Conservation (phyloP, 1,140 invertebrate genomes). For the Pentalonia nigronervosa region DNA sequence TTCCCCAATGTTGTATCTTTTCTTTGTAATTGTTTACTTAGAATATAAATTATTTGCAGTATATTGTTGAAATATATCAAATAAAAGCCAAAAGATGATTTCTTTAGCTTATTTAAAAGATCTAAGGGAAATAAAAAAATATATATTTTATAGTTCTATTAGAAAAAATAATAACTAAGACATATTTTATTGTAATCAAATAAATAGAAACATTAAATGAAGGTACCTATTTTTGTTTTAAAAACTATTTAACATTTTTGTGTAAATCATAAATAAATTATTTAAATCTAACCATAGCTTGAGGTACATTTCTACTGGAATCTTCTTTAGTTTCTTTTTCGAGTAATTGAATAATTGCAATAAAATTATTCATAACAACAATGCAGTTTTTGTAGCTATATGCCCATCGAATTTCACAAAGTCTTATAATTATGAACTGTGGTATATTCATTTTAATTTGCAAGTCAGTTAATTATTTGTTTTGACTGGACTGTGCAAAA, state of each 20-base stretch:
- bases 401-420: too few species aligned
- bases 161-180: background rate
- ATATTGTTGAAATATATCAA: background rate
- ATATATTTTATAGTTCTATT: background rate
- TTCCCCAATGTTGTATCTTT: too few species aligned
- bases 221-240: background rate
- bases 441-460: too few species aligned
- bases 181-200: too few species aligned
- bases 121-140: background rate
- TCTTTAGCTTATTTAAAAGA: background rate
- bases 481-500: too few species aligned
- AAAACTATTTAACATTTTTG: slow-evolving; percentile 6
- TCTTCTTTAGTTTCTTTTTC: background rate
- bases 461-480: too few species aligned
- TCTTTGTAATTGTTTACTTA: background rate
- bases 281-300: background rate
- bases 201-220: too few species aligned
- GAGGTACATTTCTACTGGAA: background rate
- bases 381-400: too few species aligned
- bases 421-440: too few species aligned
- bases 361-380: background rate
- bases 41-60: background rate
- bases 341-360: background rate
- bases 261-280: background rate
- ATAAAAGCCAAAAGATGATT: background rate